These are phyloP conservation scores for Nebria ingens DNA, from an alignment of 1,140 invertebrate species.

Conservation along the genomic window DNA sequence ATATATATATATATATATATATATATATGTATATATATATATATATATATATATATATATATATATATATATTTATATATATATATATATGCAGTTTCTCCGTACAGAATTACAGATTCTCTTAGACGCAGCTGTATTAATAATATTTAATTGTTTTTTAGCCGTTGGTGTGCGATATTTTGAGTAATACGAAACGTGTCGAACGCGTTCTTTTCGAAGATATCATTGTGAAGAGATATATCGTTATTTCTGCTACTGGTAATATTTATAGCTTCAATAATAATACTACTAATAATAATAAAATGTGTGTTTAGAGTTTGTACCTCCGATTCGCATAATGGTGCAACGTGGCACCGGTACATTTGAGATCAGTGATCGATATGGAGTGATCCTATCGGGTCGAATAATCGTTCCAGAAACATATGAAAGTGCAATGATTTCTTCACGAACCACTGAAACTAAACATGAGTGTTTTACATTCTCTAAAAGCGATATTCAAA, in stretches of 20 bases:
- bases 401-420: slow-evolving; percentile 43
- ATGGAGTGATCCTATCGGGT: slow-evolving; percentile 66
- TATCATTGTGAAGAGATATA: neutral
- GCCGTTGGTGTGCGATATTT: neutral
- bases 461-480: slow-evolving; percentile 36
- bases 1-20: no score
- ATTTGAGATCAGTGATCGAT: slow-evolving; percentile 77
- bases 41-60: no score
- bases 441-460: slow-evolving; percentile 31
- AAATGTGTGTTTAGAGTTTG: neutral
- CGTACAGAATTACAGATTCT: no score
- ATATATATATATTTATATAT: no score
- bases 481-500: slow-evolving; percentile 74
- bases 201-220: neutral
- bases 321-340: slow-evolving; percentile 47
- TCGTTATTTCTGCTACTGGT: neutral
- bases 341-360: slow-evolving; percentile 77
- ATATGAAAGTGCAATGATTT: slow-evolving; percentile 32
- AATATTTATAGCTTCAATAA: no score
- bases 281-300: no score
- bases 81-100: no score
- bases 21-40: no score
- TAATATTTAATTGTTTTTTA: neutral
- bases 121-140: no score
- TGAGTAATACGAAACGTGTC: neutral